Conservation (phyloP, 2,113 vertebrate genomes). For the Ahaetulla prasina region DNA sequence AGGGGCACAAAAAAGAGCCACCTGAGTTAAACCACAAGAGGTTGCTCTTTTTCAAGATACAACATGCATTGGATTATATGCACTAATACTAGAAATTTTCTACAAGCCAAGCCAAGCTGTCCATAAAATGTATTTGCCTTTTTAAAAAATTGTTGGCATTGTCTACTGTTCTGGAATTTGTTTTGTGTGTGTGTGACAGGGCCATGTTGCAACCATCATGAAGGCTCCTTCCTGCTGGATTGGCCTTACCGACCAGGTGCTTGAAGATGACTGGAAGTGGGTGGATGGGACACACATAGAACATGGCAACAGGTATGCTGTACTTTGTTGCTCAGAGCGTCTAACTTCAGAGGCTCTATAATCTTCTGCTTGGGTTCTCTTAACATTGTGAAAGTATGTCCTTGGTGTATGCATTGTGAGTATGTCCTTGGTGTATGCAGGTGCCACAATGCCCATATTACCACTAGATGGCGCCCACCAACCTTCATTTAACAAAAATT, state of each 20-base stretch:
- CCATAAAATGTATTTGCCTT: neutral
- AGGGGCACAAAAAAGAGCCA: too few relatives aligned
- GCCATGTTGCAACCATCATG: neutral
- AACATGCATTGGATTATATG: neutral
- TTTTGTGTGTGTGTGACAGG: neutral
- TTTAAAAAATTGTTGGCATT: neutral
- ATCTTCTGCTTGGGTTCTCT: too few relatives aligned
- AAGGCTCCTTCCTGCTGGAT: neutral
- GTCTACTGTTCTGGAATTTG: neutral
- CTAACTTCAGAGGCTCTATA: too few relatives aligned
- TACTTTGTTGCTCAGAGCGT: too few relatives aligned
- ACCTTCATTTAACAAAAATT: too few relatives aligned
- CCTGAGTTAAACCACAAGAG: too few relatives aligned
- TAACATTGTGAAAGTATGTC: too few relatives aligned
- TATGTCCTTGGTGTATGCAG: too few relatives aligned
- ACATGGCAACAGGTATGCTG: neutral
- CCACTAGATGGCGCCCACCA: too few relatives aligned
- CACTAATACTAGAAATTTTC: neutral
- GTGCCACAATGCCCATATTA: too few relatives aligned
- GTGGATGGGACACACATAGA: neutral
- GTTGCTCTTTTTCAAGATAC: neutral
- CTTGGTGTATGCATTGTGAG: too few relatives aligned
- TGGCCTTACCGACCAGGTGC: neutral
- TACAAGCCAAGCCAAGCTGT: neutral
- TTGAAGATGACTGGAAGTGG: constrained; percentile 2